Percentiles rank a stretch among this genome's conserved stretches.
Evolutionary conservation across 2,797 vertebrate genomes (phyloP).

Genomic region (Takifugu ocellatus): DNA sequence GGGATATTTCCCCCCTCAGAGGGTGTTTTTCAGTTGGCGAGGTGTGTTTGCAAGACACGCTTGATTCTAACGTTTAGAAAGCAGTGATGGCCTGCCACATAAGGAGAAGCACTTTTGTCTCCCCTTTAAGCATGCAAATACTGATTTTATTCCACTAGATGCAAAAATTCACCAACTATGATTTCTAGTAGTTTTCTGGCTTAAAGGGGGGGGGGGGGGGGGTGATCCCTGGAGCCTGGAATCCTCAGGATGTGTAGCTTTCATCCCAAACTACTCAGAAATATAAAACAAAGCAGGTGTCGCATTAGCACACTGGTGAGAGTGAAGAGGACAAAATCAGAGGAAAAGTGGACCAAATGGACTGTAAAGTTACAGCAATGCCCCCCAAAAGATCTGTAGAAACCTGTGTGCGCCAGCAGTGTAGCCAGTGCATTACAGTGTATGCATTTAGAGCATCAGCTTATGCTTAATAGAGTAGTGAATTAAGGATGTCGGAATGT

Average conservation of each 20-base stretch:
- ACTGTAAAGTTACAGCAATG: slow-evolving; percentile 10
- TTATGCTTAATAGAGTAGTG: no score
- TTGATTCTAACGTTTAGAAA: no score
- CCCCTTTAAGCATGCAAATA: no score
- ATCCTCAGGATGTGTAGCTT: slow-evolving; percentile 25
- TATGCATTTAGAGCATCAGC: no score
- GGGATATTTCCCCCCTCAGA: slow-evolving; percentile 17
- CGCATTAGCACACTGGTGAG: slow-evolving; percentile 29
- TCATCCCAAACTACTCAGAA: slow-evolving; percentile 20
- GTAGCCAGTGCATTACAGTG: no score
- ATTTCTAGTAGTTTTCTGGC: no score
- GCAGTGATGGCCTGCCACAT: no score
- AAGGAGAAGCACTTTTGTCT: no score
- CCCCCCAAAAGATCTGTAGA: slow-evolving; percentile 26
- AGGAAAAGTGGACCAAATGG: slow-evolving; percentile 12
- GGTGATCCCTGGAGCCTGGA: slow-evolving; percentile 7
- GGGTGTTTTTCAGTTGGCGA: slow-evolving; percentile 32
- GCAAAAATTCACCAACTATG: no score
- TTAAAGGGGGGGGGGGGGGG: no score
- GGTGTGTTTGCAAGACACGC: slow-evolving; percentile 27
- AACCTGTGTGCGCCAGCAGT: no score
- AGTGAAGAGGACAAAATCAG: slow-evolving; percentile 7
- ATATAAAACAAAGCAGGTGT: slow-evolving; percentile 32
- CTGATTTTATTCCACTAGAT: no score
- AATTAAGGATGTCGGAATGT: slow-evolving; percentile 23